Evolutionary conservation across 2,888 invertebrate species (phyloP), one percentile per base, ranked within the genome.

Genomic region (Biston stratarius): DNA sequence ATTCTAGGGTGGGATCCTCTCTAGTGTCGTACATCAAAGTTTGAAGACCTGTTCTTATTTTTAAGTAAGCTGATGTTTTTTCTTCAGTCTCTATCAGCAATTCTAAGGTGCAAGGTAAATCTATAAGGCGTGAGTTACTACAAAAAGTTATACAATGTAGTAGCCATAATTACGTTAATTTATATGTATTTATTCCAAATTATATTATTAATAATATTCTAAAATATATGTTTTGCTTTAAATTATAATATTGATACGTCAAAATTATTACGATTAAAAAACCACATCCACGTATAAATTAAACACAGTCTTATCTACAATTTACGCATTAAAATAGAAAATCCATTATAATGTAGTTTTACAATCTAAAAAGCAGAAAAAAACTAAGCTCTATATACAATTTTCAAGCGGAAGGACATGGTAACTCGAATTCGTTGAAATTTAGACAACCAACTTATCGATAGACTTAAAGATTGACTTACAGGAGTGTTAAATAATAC

Each of bases 351-450:
- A 47, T 53, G 14, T 59, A 64, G 33, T 8, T n/a, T 14, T 42
- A 66, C 6, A 57, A 52, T 40, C 71, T 72, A 66, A 60, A 72
- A 76, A 84, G 80, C 74, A 74, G 60, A 79, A 74, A 67, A 71
- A 82, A 85, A 81, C 74, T 8, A 44, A 78, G 79, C 61, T 81
- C 61, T 92, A 91, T 92, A 80, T 91, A 91, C 91, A 93, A 73
- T 83, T 84, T 76, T 51, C 81, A 82, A 89, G 89, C 88, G 74
- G 85, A 87, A 88, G 80, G 77, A 82, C 73, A 87, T 93, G 92
- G 93, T 93, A 93, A 93, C 93, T 92, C 88, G 87, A 92, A 91
- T 89, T 84, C 80, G 84, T 79, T 84, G 52, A 52, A 52, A 52
- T 55, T 42, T 10, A 42, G 24, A 42, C 10, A 33, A 42, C 40